These are phyloP conservation scores for Ceyx margarethae DNA, from an alignment of 2,113 vertebrate genomes.

Conservation along the genomic window DNA sequence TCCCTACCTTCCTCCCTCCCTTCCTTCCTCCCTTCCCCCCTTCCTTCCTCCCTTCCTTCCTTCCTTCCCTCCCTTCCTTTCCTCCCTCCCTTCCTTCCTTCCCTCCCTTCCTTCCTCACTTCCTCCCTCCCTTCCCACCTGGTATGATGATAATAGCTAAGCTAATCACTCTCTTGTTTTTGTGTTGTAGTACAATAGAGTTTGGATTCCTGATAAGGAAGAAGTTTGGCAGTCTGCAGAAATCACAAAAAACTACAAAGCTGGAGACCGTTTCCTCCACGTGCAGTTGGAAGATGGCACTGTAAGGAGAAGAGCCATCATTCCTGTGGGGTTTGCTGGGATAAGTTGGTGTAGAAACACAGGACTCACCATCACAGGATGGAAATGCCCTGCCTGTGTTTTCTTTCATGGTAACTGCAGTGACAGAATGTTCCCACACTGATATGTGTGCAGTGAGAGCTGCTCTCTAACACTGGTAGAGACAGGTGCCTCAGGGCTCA, in stretches of 20 bases:
- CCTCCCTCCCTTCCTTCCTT: too few relatives aligned
- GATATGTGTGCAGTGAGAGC: not conserved
- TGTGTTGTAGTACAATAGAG: constrained; percentile 87
- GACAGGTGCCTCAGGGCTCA: not conserved
- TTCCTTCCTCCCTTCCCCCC: too few relatives aligned
- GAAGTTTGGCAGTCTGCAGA: constrained; percentile 96
- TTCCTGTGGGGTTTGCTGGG: not conserved
- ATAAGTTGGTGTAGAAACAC: not conserved
- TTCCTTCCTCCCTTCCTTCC: too few relatives aligned
- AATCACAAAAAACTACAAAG: constrained; percentile 83
- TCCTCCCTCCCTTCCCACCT: not conserved
- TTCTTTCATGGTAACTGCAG: not conserved
- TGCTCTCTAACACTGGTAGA: not conserved
- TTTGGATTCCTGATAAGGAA: constrained; percentile 92
- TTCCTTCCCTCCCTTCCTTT: too few relatives aligned
- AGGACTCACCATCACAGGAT: rapidly evolving
- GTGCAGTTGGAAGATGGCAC: constrained; percentile 88
- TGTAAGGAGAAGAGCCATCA: constrained; percentile 74
- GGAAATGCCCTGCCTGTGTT: not conserved
- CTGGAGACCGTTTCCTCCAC: constrained; percentile 77
- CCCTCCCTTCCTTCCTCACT: not conserved
- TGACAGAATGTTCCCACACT: not conserved
- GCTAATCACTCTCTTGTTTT: not conserved
- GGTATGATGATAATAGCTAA: not conserved
- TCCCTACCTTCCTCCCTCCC: too few relatives aligned